Conservation (phyloP, 2,113 vertebrate species). For the Atherinomorus stipes region DNA sequence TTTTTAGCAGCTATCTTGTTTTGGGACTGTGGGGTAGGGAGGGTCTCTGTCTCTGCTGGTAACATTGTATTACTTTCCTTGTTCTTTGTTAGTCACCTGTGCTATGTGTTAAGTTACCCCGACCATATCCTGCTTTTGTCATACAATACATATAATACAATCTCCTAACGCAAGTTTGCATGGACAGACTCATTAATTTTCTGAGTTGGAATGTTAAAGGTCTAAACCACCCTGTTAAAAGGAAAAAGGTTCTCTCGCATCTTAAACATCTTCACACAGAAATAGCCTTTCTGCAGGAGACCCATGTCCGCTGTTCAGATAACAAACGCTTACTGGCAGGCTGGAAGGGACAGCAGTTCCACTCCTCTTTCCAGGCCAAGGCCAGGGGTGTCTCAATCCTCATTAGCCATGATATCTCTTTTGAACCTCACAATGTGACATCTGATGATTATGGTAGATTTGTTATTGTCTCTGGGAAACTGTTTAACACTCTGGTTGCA, state of each 20-base stretch:
- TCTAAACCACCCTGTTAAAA: background rate
- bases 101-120: no score
- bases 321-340: background rate
- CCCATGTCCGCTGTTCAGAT: background rate
- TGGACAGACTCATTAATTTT: background rate
- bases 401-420: no score
- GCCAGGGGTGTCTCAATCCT: background rate
- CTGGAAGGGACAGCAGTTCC: background rate
- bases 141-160: no score
- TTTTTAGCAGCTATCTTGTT: no score
- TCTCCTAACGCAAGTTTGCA: background rate
- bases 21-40: no score
- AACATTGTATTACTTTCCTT: no score
- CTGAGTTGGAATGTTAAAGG: background rate
- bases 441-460: background rate
- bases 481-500: background rate
- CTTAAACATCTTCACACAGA: background rate
- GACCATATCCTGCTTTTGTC: no score
- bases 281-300: background rate
- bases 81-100: no score
- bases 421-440: background rate
- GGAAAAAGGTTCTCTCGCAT: background rate
- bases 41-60: no score
- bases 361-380: background rate
- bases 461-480: background rate